Percentiles rank a stretch among this genome's conserved stretches.
These are phyloP conservation scores for Siniperca chuatsi DNA, from an alignment of 2,113 vertebrate species.

Conservation along the genomic window DNA sequence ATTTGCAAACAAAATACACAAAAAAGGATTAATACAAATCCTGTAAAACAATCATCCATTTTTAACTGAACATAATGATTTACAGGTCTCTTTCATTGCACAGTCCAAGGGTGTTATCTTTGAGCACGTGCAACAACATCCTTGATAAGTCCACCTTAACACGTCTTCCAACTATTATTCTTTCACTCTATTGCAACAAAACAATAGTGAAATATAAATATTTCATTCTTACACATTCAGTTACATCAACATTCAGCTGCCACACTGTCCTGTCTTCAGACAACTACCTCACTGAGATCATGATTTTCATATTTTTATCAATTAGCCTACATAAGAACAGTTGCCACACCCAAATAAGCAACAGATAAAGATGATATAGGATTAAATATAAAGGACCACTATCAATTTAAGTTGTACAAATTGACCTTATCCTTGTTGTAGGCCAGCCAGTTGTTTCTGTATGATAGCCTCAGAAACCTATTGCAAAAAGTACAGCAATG, in stretches of 20 bases:
- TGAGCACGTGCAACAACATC: slow-evolving; percentile 2
- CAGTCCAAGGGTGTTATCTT: slow-evolving; percentile 12
- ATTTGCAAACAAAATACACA: slow-evolving; percentile 23
- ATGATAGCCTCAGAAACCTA: neutral
- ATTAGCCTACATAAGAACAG: neutral
- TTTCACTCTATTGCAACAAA: slow-evolving; percentile 18
- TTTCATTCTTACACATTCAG: slow-evolving; percentile 41
- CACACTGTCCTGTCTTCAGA: slow-evolving; percentile 22
- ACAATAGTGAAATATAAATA: slow-evolving; percentile 38
- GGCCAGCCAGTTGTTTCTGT: neutral
- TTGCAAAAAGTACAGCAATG: neutral
- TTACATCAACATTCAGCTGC: slow-evolving; percentile 56
- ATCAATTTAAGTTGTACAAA: neutral
- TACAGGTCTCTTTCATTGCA: slow-evolving; percentile 34
- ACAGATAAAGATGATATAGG: neutral
- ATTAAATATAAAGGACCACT: neutral
- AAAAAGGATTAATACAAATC: neutral
- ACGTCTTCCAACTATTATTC: slow-evolving; percentile 12
- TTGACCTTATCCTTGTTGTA: neutral
- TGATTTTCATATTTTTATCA: neutral
- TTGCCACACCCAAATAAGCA: neutral
- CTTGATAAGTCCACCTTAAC: slow-evolving; percentile 23
- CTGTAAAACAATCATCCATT: neutral
- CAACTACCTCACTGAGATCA: neutral
- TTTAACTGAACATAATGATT: slow-evolving; percentile 15